A percentile compares a stretch with the other conserved stretches of the same genome.
Conservation (phyloP, 2,113 vertebrate species). For the Cairina moschata region DNA sequence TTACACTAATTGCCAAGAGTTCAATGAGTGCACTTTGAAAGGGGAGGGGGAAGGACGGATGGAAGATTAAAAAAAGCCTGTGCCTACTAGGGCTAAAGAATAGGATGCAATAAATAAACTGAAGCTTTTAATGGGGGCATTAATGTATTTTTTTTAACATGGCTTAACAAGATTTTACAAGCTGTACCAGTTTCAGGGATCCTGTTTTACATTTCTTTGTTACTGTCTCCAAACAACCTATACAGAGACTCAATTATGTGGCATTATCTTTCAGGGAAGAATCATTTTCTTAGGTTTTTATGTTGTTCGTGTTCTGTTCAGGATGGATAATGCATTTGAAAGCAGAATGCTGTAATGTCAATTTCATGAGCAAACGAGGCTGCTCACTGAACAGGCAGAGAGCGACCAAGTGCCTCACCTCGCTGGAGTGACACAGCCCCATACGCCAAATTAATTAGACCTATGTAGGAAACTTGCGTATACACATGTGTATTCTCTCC, state of each 20-base stretch:
- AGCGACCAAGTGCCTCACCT: not conserved
- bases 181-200: constrained; percentile 77
- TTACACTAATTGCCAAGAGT: constrained; percentile 96
- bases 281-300: constrained; percentile 72
- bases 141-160: constrained; percentile 81
- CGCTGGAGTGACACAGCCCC: not conserved
- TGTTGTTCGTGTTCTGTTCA: constrained; percentile 55
- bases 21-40: constrained; percentile 87
- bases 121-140: constrained; percentile 84
- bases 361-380: constrained; percentile 22
- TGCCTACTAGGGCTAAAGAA: constrained; percentile 76
- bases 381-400: not conserved
- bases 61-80: constrained; percentile 67
- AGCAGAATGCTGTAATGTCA: constrained; percentile 52
- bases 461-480: not conserved
- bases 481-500: not conserved
- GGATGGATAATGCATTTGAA: constrained; percentile 68
- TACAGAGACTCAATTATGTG: constrained; percentile 78
- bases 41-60: constrained; percentile 67
- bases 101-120: constrained; percentile 78
- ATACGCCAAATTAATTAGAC: constrained; percentile 3
- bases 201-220: constrained; percentile 86
- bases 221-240: constrained; percentile 77
- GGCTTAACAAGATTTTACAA: constrained; percentile 85
- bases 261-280: constrained; percentile 75